Evolutionary conservation across 2,113 vertebrate species (phyloP).

Genomic region (Paramisgurnus dabryanus): DNA sequence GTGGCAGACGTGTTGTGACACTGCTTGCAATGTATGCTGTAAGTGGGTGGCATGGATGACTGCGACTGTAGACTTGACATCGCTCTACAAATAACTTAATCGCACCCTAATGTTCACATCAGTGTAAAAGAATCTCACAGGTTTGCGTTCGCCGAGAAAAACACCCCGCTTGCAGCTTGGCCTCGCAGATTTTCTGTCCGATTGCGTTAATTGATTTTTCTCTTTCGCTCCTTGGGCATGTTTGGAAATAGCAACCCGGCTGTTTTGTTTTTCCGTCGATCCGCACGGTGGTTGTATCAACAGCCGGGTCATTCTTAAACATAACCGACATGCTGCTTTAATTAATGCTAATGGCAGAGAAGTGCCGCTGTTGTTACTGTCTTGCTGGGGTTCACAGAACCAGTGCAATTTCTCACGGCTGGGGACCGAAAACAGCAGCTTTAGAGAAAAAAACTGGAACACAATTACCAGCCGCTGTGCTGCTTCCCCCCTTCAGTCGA

Average conservation of each 20-base stretch:
- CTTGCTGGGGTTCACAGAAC: slow-evolving; percentile 26
- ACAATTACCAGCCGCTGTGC: slow-evolving; percentile 23
- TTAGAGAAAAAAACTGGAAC: slow-evolving; percentile 26
- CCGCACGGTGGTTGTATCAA: slow-evolving; percentile 25
- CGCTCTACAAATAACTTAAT: slow-evolving; percentile 60
- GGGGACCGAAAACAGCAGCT: slow-evolving; percentile 1
- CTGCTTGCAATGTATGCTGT: slow-evolving; percentile 58
- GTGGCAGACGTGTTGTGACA: slow-evolving; percentile 63
- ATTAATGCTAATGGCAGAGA: slow-evolving; percentile 58
- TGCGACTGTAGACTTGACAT: slow-evolving; percentile 54
- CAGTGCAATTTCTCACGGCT: slow-evolving; percentile 21
- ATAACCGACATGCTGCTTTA: slow-evolving; percentile 61
- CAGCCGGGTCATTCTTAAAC: slow-evolving; percentile 46
- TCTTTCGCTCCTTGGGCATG: slow-evolving; percentile 45
- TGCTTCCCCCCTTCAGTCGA: neutral
- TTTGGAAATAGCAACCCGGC: slow-evolving; percentile 40
- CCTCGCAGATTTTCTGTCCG: neutral
- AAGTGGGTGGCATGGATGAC: slow-evolving; percentile 71
- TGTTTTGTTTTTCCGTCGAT: neutral
- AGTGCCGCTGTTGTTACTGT: slow-evolving; percentile 53
- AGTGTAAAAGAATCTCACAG: slow-evolving; percentile 30
- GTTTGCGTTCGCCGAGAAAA: neutral
- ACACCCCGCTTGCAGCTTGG: neutral
- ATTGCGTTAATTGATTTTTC: slow-evolving; percentile 51
- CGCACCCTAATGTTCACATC: slow-evolving; percentile 49